These are phyloP conservation scores for Anticlea derivata DNA, from an alignment of 2,888 invertebrate genomes.

Conservation along the genomic window DNA sequence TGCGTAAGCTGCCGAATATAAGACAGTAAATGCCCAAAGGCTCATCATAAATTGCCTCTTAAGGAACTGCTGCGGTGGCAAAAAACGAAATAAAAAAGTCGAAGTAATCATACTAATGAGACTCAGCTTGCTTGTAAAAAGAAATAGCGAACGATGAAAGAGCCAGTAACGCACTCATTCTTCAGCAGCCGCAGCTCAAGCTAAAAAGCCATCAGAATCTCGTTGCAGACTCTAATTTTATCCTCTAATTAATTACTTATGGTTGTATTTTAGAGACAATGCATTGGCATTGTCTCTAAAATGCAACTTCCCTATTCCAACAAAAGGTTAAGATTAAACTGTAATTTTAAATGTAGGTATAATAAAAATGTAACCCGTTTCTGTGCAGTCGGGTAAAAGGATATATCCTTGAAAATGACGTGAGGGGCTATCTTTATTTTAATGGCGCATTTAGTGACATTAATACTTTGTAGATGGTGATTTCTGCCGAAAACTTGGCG, in stretches of 20 bases:
- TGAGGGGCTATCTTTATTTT: conserved; percentile 59
- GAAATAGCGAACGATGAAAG: conserved; percentile 8
- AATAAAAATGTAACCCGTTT: too few relatives aligned
- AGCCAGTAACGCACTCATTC: conserved; percentile 13
- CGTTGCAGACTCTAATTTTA: too few relatives aligned
- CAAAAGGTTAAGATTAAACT: too few relatives aligned
- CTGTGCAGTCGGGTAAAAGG: too few relatives aligned
- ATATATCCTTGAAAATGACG: too few relatives aligned
- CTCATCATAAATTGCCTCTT: conserved; percentile 24
- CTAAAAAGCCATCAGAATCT: neutral
- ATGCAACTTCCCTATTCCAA: too few relatives aligned
- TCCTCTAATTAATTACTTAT: too few relatives aligned
- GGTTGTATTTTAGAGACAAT: too few relatives aligned
- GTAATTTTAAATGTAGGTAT: too few relatives aligned
- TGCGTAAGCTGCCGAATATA: neutral
- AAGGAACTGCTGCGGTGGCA: conserved; percentile 14
- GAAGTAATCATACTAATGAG: conserved; percentile 31
- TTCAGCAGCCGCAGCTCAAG: neutral
- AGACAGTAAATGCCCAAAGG: conserved; percentile 6
- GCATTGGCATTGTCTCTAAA: too few relatives aligned
- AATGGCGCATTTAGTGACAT: conserved; percentile 66
- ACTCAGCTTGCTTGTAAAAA: conserved; percentile 19
- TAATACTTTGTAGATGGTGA: conserved; percentile 63
- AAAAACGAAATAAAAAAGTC: conserved; percentile 25
- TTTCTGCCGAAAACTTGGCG: conserved; percentile 66